These are phyloP conservation scores for Caenorhabditis doughertyi DNA, from an alignment of 2,888 invertebrate genomes.

Conservation along the genomic window DNA sequence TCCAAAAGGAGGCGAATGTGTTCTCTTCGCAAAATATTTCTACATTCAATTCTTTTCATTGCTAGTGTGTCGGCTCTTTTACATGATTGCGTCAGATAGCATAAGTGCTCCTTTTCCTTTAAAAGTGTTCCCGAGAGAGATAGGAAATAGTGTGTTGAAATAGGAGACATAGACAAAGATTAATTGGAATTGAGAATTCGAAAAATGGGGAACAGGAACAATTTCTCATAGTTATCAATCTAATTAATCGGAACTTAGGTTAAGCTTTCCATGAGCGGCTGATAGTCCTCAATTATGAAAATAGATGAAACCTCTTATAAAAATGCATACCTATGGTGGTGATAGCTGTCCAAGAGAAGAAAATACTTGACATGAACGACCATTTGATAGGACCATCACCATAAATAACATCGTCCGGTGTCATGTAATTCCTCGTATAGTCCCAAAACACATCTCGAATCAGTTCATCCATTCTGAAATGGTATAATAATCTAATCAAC, in stretches of 20 bases:
- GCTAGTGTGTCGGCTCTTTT: slow-evolving; percentile 22
- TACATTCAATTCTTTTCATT: slow-evolving; percentile 30
- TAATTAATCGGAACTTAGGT: slow-evolving; percentile 35
- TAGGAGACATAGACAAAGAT: slow-evolving; percentile 33
- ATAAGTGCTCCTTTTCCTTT: slow-evolving; percentile 49
- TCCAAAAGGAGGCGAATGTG: neutral
- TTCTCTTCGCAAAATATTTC: slow-evolving; percentile 19
- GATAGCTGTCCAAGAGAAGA: slow-evolving; percentile 83
- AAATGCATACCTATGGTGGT: slow-evolving; percentile 80
- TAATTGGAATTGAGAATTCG: slow-evolving; percentile 35
- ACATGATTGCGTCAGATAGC: slow-evolving; percentile 59
- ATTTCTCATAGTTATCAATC: slow-evolving; percentile 23
- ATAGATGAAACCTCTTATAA: neutral
- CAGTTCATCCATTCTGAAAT: slow-evolving; percentile 76
- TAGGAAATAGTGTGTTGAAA: neutral
- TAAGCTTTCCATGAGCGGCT: slow-evolving; percentile 43
- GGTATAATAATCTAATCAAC: neutral
- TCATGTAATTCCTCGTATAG: slow-evolving; percentile 82
- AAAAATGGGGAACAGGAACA: neutral
- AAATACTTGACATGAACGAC: slow-evolving; percentile 82
- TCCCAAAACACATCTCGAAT: slow-evolving; percentile 81
- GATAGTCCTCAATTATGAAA: neutral
- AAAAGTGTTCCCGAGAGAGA: slow-evolving; percentile 59
- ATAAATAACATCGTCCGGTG: slow-evolving; percentile 81
- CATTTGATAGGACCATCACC: slow-evolving; percentile 81